Evolutionary conservation across 2,797 vertebrate genomes (phyloP), one percentile per base, ranked within the genome.

Genomic region (Pachyuromys duprasi): DNA sequence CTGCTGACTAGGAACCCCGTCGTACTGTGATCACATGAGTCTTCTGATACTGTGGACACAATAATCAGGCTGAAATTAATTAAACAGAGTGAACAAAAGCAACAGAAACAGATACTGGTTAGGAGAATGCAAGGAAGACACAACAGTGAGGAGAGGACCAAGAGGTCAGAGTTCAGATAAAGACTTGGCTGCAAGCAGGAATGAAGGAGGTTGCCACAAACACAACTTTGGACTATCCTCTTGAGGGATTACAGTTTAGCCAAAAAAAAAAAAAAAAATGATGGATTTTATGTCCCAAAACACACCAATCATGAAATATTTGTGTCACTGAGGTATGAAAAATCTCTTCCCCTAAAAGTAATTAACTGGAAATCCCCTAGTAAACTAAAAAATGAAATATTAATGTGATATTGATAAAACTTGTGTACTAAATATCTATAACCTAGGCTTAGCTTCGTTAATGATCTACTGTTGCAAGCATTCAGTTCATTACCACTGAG

Each of bases 341-440:
- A 83, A 22, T 36, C 2, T 53, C 70, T 45, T 28, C 33, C 63
- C 39, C 20, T 5, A 5, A 49, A 62, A 63, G 53, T 18, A 89
- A 90, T 26, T 70, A 67, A 3, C 79, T 81, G 57, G 42, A 31
- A 93, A 96, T 86, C 8, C 3, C 28, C 53, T 53, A 69, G 63
- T 65, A 87, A 88, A 49, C 33, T 55, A 55, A 86, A 86, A 96
- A 94, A 80, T 88, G 39, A 94, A 92, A 79, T 93, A 81, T 81
- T 80, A 78, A 26, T 28, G 84, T 60, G 17, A 6, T 70, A 90
- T 81, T 87, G 81, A 28, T 39, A 53, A 57, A 69, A 93, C 86
- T 76, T 84, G 42, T 81, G 3, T 82, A 78, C 36, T 72, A 87
- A 80, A 69, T 28, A 78, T 72, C 69, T 13, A 67, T 49, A 57